Base-by-base conservation (phyloP, 2,888 invertebrate genomes). In the Andrena bicolor region DNA sequence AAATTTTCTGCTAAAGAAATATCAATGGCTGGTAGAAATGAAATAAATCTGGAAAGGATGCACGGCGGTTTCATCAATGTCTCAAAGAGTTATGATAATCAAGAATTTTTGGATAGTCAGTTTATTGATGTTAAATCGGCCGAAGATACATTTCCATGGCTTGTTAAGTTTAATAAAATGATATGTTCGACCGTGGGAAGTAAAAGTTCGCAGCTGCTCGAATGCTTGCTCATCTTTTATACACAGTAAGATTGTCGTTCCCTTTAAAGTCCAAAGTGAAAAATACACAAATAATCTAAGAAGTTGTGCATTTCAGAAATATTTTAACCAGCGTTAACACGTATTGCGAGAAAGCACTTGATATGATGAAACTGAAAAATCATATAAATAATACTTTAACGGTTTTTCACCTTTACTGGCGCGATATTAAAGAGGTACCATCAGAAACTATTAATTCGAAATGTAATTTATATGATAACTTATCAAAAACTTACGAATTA, bases 371-470 rank as follows among this genome's bases (percentile, higher is more conserved):
- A 77, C 83, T 94, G 58, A 93, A 92, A 79, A 90, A 90, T 65
- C 91, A 92, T 76, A 91, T 94, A 82, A 92, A 84, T 68, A 92
- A 90, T 65, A 90, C 91, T 20, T 84, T 94, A 68, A 90, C 91
- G 60, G 93, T 94, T 85, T 94, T 94, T 86, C 93, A 94, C 81
- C 90, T 93, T 73, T 91, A 92, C 80, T 94, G 94, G 89, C 86
- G 89, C 53, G 92, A 94, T 68, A 86, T 93, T 61, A 92, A 92
- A 89, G 92, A 94, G 92, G 94, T 94, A 91, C 63, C 28, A 23
- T 32, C n/a, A 20, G 72, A 74, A 63, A 41, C 64, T 69, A 68
- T 58, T 26, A 8, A 32, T 61, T 58, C 7, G 10, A n/a, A 65
- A 32, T 49, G 8, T n/a, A 64, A 51, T 73, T 16, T 28, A 32